Evolutionary conservation across 2,888 invertebrate species (phyloP).

Genomic region (Himalopsyche tibetana): DNA sequence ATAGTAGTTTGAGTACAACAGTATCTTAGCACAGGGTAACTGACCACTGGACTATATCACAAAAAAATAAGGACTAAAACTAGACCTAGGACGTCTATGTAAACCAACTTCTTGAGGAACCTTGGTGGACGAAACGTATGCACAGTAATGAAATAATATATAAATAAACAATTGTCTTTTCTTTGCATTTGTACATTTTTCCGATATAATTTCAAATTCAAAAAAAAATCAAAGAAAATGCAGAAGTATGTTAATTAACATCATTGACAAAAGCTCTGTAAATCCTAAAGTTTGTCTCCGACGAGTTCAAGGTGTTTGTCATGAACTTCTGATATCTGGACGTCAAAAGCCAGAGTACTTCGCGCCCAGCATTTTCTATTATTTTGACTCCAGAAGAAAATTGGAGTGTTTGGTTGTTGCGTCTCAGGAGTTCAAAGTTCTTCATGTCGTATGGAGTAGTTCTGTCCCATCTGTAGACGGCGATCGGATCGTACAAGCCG

Average conservation of each 20-base stretch:
- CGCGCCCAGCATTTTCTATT: conserved; percentile 68
- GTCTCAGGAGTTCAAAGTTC: conserved; percentile 71
- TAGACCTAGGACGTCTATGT: no score
- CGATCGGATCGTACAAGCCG: conserved; percentile 76
- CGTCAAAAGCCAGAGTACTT: conserved; percentile 77
- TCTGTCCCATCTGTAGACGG: conserved; percentile 80
- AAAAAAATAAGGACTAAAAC: no score
- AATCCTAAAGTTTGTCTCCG: conserved; percentile 45
- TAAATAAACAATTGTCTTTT: no score
- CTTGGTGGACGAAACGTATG: no score
- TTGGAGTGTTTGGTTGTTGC: conserved; percentile 76
- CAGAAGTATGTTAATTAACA: not conserved
- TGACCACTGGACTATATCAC: no score
- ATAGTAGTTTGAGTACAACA: no score
- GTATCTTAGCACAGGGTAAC: no score
- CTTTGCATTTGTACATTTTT: no score
- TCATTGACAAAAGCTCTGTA: conserved; percentile 73
- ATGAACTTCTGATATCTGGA: conserved; percentile 75
- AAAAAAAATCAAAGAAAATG: no score
- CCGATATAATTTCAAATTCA: no score
- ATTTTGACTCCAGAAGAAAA: conserved; percentile 79
- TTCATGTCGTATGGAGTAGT: conserved; percentile 68
- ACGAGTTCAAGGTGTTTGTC: conserved; percentile 1
- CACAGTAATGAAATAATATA: no score
- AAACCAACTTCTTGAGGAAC: no score